Base-by-base conservation (phyloP, 2,888 invertebrate species). In the Minunthozetes semirufus region DNA sequence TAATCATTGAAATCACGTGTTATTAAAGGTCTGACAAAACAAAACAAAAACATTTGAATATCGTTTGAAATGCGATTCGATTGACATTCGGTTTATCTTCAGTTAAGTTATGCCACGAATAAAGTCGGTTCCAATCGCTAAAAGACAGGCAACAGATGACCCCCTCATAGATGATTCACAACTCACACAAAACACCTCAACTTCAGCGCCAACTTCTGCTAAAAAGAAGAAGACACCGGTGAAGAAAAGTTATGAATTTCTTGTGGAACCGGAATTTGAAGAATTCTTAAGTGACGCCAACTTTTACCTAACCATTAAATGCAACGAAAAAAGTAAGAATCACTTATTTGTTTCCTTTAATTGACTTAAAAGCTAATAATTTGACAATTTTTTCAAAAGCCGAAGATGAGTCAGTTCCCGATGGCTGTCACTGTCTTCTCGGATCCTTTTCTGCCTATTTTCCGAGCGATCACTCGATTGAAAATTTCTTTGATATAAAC, bases 211-310 rank as follows among this genome's bases (percentile, higher is more conserved):
- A 42, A 42, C 42, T 42, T 13, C 42, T 1, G 42, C 42, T 13
- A 42, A 42, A 42, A 8, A 22, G 19, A 66, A 42, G n/a, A 66
- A 42, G 66, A 42, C 1, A 27, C 15, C 27, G 1, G 13, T 42
- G 19, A 66, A 66, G 8, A 66, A 29, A 17, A n/a, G n/a, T n/a
- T 68, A 70, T 42, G 46, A 70, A 19, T 70, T 70, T 48, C 17
- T 42, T 3, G 70, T 70, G 22, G 70, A 70, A 0, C 0, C 17
- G 27, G 19, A 46, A 17, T 70, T 70, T 25, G 48, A 70, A 17
- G 1, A 70, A 13, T 70, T 70, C 46, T 46, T 70, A 48, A 46
- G 13, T 25, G 70, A 70, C 46, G 70, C 70, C 70, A 70, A 70
- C 48, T 46, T 70, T 27, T 70, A 46, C 17, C 70, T 70, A 13